phyloP scores from a whole-genome alignment of 2,113 vertebrate genomes.

The Steatornis caripensis region DNA sequence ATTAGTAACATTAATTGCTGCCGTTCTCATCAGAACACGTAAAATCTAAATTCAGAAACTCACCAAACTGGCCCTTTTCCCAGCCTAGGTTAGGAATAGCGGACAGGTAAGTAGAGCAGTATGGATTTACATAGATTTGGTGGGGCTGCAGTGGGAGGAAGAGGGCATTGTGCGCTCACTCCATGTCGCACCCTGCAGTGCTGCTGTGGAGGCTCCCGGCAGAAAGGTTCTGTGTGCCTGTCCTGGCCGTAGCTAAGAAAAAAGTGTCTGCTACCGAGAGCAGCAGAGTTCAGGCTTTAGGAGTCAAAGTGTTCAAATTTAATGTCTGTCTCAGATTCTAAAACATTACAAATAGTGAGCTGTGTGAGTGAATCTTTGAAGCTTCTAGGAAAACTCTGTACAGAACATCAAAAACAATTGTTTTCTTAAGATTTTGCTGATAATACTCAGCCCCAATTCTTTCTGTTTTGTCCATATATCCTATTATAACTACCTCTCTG shows the following conservation, averaged over 20 bases:
- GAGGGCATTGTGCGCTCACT: fast-evolving
- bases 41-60: not conserved
- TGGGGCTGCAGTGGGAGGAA: not conserved
- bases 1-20: not conserved
- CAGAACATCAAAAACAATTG: not conserved
- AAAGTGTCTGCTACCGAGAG: not conserved
- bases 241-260: not conserved
- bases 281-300: not conserved
- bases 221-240: not conserved
- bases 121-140: not conserved
- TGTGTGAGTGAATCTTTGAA: not conserved
- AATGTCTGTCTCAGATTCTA: not conserved
- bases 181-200: not conserved
- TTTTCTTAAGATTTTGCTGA: not conserved
- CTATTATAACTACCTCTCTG: not conserved
- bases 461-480: not conserved
- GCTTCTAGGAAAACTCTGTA: not conserved
- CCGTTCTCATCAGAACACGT: not conserved
- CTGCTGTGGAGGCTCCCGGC: not conserved
- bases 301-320: not conserved
- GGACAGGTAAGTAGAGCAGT: not conserved
- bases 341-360: not conserved
- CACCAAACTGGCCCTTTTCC: not conserved
- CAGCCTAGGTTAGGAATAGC: not conserved
- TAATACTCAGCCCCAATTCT: not conserved